Conservation (phyloP, 2,888 invertebrate species). For the Griposia aprilina region DNA sequence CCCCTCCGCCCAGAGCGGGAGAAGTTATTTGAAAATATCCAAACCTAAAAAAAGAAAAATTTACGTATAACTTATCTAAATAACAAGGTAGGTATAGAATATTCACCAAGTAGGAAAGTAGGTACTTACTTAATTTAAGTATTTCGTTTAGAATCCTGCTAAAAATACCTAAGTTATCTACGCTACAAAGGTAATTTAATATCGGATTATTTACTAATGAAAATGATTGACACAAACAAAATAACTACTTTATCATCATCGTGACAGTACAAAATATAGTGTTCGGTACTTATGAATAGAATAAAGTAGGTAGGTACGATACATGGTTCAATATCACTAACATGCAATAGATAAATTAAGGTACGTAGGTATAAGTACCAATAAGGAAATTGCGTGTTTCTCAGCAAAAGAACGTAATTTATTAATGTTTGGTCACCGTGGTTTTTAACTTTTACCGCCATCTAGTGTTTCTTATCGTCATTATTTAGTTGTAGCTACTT, state of each 20-base stretch:
- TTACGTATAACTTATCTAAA: no score
- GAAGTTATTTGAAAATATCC: no score
- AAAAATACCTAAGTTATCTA: not conserved
- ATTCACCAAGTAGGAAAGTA: not conserved
- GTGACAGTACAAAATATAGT: not conserved
- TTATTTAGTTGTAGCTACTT: conserved; percentile 25
- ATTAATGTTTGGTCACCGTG: not conserved
- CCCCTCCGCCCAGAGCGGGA: no score
- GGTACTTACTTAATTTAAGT: not conserved
- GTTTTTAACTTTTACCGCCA: not conserved
- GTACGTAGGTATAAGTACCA: not conserved
- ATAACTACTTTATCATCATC: not conserved
- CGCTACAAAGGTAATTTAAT: no score
- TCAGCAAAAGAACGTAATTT: not conserved
- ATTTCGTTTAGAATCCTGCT: not conserved
- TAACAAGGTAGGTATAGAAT: no score
- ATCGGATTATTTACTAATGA: not conserved
- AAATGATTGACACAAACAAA: not conserved
- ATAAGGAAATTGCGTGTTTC: conserved; percentile 13
- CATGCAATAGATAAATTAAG: conserved; percentile 6
- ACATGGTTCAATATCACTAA: not conserved
- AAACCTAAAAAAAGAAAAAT: no score
- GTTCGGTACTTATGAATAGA: not conserved
- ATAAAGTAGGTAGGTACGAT: not conserved
- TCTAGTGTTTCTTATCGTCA: not conserved